Percentiles rank a stretch among this genome's conserved stretches.
Evolutionary conservation across 2,113 vertebrate species (phyloP).

Genomic region (Dasyprocta punctata): DNA sequence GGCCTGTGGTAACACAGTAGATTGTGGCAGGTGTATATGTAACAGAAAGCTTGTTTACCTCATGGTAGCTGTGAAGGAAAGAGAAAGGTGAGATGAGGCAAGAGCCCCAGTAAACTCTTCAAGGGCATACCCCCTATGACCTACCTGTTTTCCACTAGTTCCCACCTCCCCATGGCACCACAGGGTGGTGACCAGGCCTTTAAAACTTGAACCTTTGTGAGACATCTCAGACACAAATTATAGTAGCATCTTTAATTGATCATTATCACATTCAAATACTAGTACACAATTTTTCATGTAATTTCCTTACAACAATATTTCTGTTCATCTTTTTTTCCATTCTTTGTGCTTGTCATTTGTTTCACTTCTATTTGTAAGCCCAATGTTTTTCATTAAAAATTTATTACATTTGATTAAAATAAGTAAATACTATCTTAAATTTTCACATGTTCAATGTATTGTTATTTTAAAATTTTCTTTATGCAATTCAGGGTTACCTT

Average conservation of each 20-base stretch:
- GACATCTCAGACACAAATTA: neutral
- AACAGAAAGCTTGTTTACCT: neutral
- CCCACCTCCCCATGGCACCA: neutral
- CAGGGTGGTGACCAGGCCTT: neutral
- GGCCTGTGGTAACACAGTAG: neutral
- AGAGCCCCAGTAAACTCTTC: neutral
- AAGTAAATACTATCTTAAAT: neutral
- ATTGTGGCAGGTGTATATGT: neutral
- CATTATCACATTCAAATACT: neutral
- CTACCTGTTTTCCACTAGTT: neutral
- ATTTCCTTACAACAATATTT: neutral
- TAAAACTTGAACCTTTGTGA: neutral
- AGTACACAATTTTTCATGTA: neutral
- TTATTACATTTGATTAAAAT: neutral
- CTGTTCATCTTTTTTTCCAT: neutral
- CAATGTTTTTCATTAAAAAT: neutral
- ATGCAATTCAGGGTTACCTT: neutral
- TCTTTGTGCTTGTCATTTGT: neutral
- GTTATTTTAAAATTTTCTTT: neutral
- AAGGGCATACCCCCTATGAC: neutral
- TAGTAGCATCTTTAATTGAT: neutral
- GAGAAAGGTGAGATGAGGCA: too few relatives aligned
- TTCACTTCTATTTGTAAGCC: neutral
- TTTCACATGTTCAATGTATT: neutral
- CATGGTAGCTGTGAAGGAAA: too few relatives aligned